These are phyloP conservation scores for Xanthia icteritia DNA, from an alignment of 2,888 invertebrate genomes.

Conservation along the genomic window DNA sequence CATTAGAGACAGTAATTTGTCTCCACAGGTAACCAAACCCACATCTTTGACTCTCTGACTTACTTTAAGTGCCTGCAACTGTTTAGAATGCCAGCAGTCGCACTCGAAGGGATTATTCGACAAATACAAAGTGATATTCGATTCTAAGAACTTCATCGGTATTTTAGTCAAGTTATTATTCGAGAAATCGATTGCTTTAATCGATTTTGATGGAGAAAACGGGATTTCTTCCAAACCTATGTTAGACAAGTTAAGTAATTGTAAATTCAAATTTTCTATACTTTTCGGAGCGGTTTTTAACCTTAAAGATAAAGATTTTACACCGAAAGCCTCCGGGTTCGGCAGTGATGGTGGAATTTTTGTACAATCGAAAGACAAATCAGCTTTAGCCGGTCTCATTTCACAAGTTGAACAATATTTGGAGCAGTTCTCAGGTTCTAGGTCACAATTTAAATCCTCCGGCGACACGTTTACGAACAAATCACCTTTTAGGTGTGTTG, in stretches of 20 bases:
- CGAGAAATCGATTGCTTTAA: slow-evolving; percentile 50
- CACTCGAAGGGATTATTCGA: slow-evolving; percentile 50
- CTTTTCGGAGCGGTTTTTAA: background rate
- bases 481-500: slow-evolving; percentile 10
- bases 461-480: slow-evolving; percentile 19
- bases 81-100: slow-evolving; percentile 36
- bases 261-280: slow-evolving; percentile 14
- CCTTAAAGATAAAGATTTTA: background rate
- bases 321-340: background rate
- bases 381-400: background rate
- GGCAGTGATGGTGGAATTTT: slow-evolving; percentile 23
- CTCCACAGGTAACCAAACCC: slow-evolving; percentile 39
- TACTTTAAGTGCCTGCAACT: slow-evolving; percentile 14
- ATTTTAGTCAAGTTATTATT: slow-evolving; percentile 42
- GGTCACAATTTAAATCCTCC: slow-evolving; percentile 24
- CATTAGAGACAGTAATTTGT: slow-evolving; percentile 13
- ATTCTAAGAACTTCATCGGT: slow-evolving; percentile 37
- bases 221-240: slow-evolving; percentile 26
- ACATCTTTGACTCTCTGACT: slow-evolving; percentile 56
- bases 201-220: slow-evolving; percentile 28
- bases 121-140: slow-evolving; percentile 41
- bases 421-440: background rate
- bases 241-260: slow-evolving; percentile 40
- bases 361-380: slow-evolving; percentile 33
- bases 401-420: slow-evolving; percentile 29